Conservation (phyloP, 2,113 vertebrate genomes). For the Syrrhaptes paradoxus region DNA sequence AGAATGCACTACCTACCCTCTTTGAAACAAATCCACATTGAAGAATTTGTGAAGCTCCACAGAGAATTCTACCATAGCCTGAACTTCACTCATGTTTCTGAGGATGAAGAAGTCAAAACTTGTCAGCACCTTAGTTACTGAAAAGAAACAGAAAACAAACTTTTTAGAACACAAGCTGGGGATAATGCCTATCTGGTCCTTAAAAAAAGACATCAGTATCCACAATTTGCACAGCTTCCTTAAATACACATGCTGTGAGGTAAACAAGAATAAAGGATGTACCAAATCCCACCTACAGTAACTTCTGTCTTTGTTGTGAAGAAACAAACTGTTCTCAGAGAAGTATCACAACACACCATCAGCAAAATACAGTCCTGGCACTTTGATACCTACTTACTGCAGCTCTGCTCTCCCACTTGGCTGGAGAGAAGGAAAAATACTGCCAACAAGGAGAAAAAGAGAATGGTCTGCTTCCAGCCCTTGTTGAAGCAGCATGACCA, state of each 20-base stretch:
- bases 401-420: background rate
- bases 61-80: constrained; percentile 98
- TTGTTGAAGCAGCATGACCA: background rate
- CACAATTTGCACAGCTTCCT: background rate
- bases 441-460: background rate
- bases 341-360: background rate
- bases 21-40: constrained; percentile 99
- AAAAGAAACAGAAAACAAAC: constrained; percentile 46
- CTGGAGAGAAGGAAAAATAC: background rate
- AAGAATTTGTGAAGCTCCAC: constrained; percentile 99
- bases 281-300: background rate
- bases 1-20: constrained; percentile 85
- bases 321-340: background rate
- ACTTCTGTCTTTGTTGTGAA: background rate
- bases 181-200: background rate
- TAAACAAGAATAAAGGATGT: background rate
- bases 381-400: background rate
- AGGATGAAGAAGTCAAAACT: constrained; percentile 76
- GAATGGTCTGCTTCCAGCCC: background rate
- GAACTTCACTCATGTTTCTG: constrained; percentile 96
- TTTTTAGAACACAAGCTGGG: background rate
- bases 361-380: constrained; percentile 24
- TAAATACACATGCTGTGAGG: background rate
- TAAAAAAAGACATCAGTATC: background rate
- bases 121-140: constrained; percentile 81